Conservation (phyloP, 2,113 vertebrate genomes). For the Callocephalon fimbriatum region DNA sequence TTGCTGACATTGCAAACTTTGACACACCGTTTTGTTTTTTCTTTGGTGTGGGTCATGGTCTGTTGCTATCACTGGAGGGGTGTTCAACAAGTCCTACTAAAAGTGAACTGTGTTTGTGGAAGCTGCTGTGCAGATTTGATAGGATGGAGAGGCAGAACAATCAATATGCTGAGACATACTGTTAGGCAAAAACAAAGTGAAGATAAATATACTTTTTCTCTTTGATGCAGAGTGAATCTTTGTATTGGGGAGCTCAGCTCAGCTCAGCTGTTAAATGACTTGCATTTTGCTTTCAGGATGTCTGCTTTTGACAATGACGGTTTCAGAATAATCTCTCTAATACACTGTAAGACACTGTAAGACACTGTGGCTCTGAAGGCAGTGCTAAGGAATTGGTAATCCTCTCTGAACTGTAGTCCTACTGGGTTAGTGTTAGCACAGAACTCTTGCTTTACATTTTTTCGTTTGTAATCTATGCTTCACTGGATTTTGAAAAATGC, state of each 20-base stretch:
- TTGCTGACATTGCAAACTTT: background rate
- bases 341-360: background rate
- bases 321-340: background rate
- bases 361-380: background rate
- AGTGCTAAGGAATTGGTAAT: background rate
- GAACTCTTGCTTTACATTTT: background rate
- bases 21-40: background rate
- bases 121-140: background rate
- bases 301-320: background rate
- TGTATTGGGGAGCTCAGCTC: background rate
- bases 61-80: background rate
- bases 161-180: background rate
- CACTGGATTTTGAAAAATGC: slow-evolving; percentile 16
- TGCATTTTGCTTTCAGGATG: slow-evolving; percentile 1
- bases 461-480: background rate
- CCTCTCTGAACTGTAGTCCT: slow-evolving; percentile 3
- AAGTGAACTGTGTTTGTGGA: background rate
- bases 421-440: background rate
- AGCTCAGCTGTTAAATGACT: background rate
- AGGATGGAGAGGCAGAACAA: background rate
- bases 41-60: background rate
- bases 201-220: background rate
- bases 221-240: background rate
- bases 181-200: background rate
- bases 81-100: background rate